These are phyloP conservation scores for Dryocosmus kuriphilus DNA, from an alignment of 2,888 invertebrate species.

Conservation along the genomic window DNA sequence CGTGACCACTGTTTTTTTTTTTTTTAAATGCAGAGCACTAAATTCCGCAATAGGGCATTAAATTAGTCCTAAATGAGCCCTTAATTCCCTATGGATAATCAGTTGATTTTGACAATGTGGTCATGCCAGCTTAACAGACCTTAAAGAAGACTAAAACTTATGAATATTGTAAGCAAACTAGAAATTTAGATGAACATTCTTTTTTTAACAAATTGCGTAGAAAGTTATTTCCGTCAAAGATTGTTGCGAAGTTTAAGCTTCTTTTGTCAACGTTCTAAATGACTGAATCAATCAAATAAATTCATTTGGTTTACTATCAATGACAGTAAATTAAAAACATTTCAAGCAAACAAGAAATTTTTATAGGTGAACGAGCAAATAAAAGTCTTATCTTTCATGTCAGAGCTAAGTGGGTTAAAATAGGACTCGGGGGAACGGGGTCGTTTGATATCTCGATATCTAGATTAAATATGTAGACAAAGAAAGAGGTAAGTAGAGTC, in stretches of 20 bases:
- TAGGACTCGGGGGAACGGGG: background rate
- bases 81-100: no score
- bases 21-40: no score
- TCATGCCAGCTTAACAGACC: no score
- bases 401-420: background rate
- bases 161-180: background rate
- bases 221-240: slow-evolving; percentile 3
- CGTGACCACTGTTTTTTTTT: no score
- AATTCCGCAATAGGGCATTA: no score
- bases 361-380: background rate
- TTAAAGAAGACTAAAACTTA: background rate
- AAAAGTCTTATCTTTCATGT: background rate
- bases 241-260: background rate
- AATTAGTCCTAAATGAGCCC: no score
- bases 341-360: background rate
- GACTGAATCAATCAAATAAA: background rate
- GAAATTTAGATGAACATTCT: background rate
- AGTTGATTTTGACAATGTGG: no score
- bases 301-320: background rate
- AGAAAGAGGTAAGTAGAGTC: background rate
- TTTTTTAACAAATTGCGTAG: background rate
- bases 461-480: slow-evolving; percentile 12
- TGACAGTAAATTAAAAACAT: background rate
- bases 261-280: background rate
- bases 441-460: slow-evolving; percentile 15